Conservation (phyloP, 2,797 vertebrate species). For the Eulemur albifrons region DNA sequence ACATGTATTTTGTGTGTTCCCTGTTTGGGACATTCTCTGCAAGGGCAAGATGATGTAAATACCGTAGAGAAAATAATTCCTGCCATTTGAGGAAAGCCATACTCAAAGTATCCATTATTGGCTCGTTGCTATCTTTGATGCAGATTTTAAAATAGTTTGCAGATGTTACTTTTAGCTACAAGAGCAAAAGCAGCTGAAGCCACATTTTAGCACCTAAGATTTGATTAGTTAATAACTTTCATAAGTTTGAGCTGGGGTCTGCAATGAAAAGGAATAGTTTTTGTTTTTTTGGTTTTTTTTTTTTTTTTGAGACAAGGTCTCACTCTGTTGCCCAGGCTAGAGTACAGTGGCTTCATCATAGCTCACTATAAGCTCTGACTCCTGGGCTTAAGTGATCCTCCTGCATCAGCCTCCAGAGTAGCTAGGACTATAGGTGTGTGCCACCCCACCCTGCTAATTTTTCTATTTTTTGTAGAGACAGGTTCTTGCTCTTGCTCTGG, state of each 20-base stretch:
- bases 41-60: background rate
- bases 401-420: background rate
- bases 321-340: background rate
- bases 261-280: background rate
- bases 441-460: background rate
- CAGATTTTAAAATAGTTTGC: conserved; percentile 19
- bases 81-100: background rate
- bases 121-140: background rate
- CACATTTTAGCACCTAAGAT: conserved; percentile 21
- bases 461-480: background rate
- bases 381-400: background rate
- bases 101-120: background rate
- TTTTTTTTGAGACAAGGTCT: background rate
- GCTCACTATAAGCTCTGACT: background rate
- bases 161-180: conserved; percentile 43
- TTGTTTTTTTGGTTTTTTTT: background rate
- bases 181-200: background rate
- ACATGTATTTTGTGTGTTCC: background rate
- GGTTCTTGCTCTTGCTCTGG: background rate
- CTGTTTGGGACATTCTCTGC: background rate
- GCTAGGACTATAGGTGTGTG: background rate
- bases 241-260: background rate
- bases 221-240: conserved; percentile 5
- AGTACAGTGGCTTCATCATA: background rate
- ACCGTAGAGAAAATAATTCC: background rate